phyloP scores from a whole-genome alignment of 2,888 invertebrate genomes.

The Oscheius sp. region DNA sequence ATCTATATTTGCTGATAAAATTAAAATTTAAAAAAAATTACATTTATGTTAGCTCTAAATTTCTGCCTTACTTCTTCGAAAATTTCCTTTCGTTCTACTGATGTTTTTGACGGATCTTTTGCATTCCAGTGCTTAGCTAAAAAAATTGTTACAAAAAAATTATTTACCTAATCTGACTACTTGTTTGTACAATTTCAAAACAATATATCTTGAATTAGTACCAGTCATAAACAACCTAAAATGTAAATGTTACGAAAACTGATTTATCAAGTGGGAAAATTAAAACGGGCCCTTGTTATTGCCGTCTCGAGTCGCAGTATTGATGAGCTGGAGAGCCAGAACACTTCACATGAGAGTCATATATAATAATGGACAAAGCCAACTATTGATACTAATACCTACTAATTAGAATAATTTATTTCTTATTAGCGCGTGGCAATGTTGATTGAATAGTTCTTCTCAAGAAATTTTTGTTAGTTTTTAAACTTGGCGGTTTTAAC shows the following conservation, averaged over 20 bases:
- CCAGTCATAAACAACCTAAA: background rate
- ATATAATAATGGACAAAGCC: too few relatives aligned
- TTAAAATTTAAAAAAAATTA: constrained; percentile 28
- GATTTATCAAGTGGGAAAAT: too few relatives aligned
- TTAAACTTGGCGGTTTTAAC: constrained; percentile 47
- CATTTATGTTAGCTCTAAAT: constrained; percentile 53
- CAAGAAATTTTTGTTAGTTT: constrained; percentile 55
- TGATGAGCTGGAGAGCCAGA: background rate
- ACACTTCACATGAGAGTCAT: too few relatives aligned
- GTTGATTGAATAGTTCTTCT: constrained; percentile 37
- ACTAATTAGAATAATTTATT: too few relatives aligned
- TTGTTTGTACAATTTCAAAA: constrained; percentile 38
- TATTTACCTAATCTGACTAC: constrained; percentile 35
- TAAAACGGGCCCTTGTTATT: too few relatives aligned
- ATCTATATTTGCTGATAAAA: constrained; percentile 34
- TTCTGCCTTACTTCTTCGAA: constrained; percentile 47
- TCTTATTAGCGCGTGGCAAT: background rate
- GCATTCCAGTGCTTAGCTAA: constrained; percentile 46
- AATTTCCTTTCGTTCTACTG: constrained; percentile 46
- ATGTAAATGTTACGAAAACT: background rate
- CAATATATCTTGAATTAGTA: background rate
- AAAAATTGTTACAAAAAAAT: background rate
- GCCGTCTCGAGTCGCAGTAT: background rate
- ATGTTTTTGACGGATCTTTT: constrained; percentile 48
- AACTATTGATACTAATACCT: too few relatives aligned